phyloP scores from a whole-genome alignment of 2,113 vertebrate species.

The Blennius ocellaris region DNA sequence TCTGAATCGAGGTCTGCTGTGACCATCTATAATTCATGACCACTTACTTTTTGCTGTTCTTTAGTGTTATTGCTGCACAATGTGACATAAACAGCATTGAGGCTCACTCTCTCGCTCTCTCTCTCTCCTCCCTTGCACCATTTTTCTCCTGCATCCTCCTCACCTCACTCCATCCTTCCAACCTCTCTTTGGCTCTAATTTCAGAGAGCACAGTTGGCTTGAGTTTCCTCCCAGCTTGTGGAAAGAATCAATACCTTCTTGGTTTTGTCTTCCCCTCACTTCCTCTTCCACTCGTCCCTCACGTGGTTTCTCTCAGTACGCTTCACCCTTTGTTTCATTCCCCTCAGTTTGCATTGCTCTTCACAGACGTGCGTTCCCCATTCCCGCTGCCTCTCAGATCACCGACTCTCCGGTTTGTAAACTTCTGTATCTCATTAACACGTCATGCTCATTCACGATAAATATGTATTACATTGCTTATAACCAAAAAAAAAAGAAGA shows the following conservation, averaged over 20 bases:
- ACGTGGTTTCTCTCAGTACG: conserved; percentile 4
- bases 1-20: background rate
- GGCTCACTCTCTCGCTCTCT: background rate
- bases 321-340: conserved; percentile 4
- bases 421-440: conserved; percentile 7
- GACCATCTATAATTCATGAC: conserved; percentile 43
- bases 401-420: background rate
- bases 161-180: conserved; percentile 15
- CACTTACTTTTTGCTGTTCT: conserved; percentile 17
- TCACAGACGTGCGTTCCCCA: background rate
- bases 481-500: conserved; percentile 4
- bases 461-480: background rate
- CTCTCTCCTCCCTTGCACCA: conserved; percentile 5
- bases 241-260: conserved; percentile 57
- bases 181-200: conserved; percentile 59
- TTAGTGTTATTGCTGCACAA: conserved; percentile 14
- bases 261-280: conserved; percentile 33
- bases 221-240: conserved; percentile 39
- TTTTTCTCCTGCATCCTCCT: background rate
- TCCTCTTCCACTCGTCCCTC: conserved; percentile 27
- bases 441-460: background rate
- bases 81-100: conserved; percentile 1
- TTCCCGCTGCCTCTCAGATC: conserved; percentile 9
- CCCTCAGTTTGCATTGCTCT: background rate
- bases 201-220: conserved; percentile 60